These are phyloP conservation scores for Ceratina calcarata DNA, from an alignment of 1,140 invertebrate genomes.

Conservation along the genomic window DNA sequence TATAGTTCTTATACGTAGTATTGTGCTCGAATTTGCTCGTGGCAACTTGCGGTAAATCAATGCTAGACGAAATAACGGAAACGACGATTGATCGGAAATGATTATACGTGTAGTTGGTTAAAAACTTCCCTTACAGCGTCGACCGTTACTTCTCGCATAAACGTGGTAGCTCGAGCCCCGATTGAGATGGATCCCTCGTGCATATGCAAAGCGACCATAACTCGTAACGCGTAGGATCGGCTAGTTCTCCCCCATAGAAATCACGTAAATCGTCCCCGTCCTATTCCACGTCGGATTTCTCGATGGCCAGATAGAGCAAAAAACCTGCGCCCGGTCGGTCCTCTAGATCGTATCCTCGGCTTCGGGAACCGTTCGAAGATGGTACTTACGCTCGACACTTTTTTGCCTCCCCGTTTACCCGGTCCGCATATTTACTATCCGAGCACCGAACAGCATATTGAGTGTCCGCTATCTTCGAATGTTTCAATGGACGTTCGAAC, in stretches of 20 bases:
- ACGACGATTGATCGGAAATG: too few relatives aligned
- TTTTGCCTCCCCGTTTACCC: slow-evolving; percentile 29
- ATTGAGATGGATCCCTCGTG: slow-evolving; percentile 65
- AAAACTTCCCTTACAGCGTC: too few relatives aligned
- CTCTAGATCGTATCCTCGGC: slow-evolving; percentile 57
- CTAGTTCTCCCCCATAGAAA: slow-evolving; percentile 47
- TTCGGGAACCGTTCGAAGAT: slow-evolving; percentile 39
- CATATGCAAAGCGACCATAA: slow-evolving; percentile 57
- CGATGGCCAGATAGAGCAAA: slow-evolving; percentile 37
- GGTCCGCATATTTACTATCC: slow-evolving; percentile 32
- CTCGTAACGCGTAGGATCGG: slow-evolving; percentile 31
- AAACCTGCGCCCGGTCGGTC: background rate
- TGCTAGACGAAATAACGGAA: too few relatives aligned
- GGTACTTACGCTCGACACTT: slow-evolving; percentile 23
- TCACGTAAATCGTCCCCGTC: slow-evolving; percentile 59
- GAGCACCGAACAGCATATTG: slow-evolving; percentile 40
- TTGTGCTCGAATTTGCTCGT: too few relatives aligned
- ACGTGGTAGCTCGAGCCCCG: slow-evolving; percentile 21
- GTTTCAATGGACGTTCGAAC: background rate
- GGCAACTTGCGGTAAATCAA: too few relatives aligned
- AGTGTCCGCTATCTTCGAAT: background rate
- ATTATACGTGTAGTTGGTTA: too few relatives aligned
- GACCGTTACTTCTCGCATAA: slow-evolving; percentile 18
- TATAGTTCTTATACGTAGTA: too few relatives aligned
- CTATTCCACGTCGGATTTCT: slow-evolving; percentile 29